Evolutionary conservation across 2,888 invertebrate species (phyloP), one percentile per base, ranked within the genome.

Genomic region (Luperina testacea): DNA sequence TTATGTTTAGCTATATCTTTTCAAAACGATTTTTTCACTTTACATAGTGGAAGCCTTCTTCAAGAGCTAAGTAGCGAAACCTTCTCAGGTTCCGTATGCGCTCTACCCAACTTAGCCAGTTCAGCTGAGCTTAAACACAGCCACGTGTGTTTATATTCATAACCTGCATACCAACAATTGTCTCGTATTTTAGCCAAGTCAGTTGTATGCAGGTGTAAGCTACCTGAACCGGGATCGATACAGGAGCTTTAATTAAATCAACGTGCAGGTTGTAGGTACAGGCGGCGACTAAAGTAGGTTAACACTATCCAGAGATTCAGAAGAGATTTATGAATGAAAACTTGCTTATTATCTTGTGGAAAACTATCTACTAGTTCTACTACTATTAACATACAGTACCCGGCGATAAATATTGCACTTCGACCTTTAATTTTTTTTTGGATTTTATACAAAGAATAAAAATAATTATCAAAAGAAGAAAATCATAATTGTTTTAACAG

Each of bases 171-270:
- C 42, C 42, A 13, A 27, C n/a, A 57, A 27, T 77, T 57, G 48
- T 32, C 61, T 27, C 11, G 15, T 64, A 48, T 59, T 75, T 32
- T 59, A 81, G 17, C n/a, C 20, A 42, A 51, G 42, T 24, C 32
- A 45, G 20, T 67, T 79, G 24, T 42, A 57, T 72, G 64, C 72
- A 65, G 65, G 51, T 81, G 42, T 42, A 15, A 38, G 13, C 51
- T 48, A 57, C 63, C 13, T 45, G n/a, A 24, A 73, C 32, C 7
- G 38, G 68, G 67, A 73, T 81, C 61, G 53, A 81, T 81, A 38
- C 45, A 45, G 53, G 9, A 38, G 67, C 42, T 75, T 75, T 80
- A 73, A 80, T 81, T 80, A 74, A 68, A 74, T 74, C 67, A 53
- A 74, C 81, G 24, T 74, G 61, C 81, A 80, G 75, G 59, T 57